These are phyloP conservation scores for Oceanites oceanicus DNA, from an alignment of 2,113 vertebrate species.

Conservation along the genomic window DNA sequence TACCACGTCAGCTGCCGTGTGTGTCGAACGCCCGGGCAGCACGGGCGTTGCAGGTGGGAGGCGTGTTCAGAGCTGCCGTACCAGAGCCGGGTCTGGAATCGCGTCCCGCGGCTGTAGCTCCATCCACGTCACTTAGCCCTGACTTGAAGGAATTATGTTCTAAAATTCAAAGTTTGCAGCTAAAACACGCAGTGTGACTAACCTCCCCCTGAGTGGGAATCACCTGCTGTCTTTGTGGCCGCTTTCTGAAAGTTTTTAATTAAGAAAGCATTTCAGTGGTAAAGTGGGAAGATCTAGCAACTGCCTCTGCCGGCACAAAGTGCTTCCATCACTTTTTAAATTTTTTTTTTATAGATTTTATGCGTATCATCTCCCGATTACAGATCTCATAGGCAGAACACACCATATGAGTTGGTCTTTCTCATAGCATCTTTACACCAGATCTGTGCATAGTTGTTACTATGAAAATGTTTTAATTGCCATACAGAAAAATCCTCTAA, in stretches of 20 bases:
- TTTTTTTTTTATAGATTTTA: background rate
- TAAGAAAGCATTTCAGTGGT: background rate
- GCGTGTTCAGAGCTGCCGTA: background rate
- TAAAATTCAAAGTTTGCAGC: background rate
- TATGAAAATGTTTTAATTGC: background rate
- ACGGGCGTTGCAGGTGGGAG: fast-evolving
- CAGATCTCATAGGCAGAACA: background rate
- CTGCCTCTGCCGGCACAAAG: background rate
- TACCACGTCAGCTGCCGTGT: fast-evolving
- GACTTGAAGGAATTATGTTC: background rate
- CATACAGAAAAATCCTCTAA: background rate
- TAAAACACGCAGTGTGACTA: background rate
- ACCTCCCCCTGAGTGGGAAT: background rate
- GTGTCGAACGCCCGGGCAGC: fast-evolving
- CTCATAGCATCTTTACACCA: background rate
- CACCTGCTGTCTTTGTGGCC: background rate
- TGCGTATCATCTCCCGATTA: background rate
- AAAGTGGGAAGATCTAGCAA: background rate
- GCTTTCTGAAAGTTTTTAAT: background rate
- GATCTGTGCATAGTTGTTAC: background rate
- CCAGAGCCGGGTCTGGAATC: background rate
- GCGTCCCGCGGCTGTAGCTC: fast-evolving
- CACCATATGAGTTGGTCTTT: background rate
- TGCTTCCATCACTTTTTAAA: background rate
- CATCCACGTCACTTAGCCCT: background rate